Evolutionary conservation across 2,797 vertebrate species (phyloP), one percentile per base, ranked within the genome.

Genomic region (Saxicola maurus): DNA sequence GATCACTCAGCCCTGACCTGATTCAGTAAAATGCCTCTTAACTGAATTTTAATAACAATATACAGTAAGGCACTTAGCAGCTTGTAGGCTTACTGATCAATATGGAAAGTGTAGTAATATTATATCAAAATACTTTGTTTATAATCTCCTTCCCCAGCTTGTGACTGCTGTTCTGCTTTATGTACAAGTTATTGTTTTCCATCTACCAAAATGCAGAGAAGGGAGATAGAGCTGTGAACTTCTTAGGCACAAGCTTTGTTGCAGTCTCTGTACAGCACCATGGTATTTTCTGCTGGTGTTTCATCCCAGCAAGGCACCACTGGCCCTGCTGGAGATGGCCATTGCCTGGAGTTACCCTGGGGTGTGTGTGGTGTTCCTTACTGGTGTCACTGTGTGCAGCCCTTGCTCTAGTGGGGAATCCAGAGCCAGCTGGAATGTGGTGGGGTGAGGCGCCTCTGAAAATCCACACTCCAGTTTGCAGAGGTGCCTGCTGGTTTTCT

Each of bases 21-120:
- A 19, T 77, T 82, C 48, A 61, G 49, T 71, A 59, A 91, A 91
- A 91, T 75, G 25, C 19, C 17, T 89, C 42, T 73, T 85, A 89
- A 92, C 69, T 74, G 73, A 80, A 46, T 89, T 91, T 91, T 93
- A 79, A 78, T 89, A 86, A 59, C 35, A 79, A 53, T 31, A 65
- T 8, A 25, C 46, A 61, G 21, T 60, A 64, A 65, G 27, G 38
- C 17, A 33, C 10, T 9, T 17, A 69, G 48, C 75, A 73, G 56
- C 60, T 84, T 11, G 28, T 45, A 43, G 51, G 13, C 11, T 84
- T 43, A 40, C 48, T 33, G 56, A 57, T 90, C 67, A 48, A 17
- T 76, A 40, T 40, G 40, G 45, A 7, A 79, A 84, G 37, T 27
- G 24, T 17, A 61, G 64, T 51, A 25, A 37, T 55, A n/a, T 37